Evolutionary conservation across 37 sponge, comb jelly and placozoan genomes (phyloP), one percentile per base, ranked within the genome.

Genomic region (Trichoplax adhaerens): DNA sequence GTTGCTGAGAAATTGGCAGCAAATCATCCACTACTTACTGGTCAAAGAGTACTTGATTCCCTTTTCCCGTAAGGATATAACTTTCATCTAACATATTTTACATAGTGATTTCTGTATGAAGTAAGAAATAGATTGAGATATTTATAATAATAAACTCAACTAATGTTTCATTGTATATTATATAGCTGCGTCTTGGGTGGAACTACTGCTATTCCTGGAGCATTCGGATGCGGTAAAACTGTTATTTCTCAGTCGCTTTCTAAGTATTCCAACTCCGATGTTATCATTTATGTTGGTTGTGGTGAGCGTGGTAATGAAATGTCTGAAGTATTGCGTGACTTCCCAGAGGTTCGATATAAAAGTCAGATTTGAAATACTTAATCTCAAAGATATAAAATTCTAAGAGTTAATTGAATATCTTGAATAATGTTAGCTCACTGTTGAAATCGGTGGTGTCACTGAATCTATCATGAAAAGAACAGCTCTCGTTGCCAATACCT

Each of bases 221-320:
- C 98, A 3, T 96, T 96, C 78, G 98, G 98, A 46, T 96, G 98
- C 83, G 98, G 98, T 1, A 96, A 96, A 81, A 96, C 98, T 58
- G 98, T 96, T 8, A 96, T 96, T 64, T 96, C 98, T 2, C 98
- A 96, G 73, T 76, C 93, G 4, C 80, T 96, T 62, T 96, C 98
- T 57, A 96, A 96, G 79, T 96, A 81, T 80, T 91, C 93, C 62
- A 96, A 96, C 79, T 96, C 98, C 61, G 98, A 96, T 60, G 87
- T 96, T 71, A 96, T 96, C 72, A 79, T 96, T 69, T 96, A 96
- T 58, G 98, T 96, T 52, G 98, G 98, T 10, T 96, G 98, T 83
- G 98, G 98, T 52, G 98, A 96, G 79, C 76, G 98, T 47, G 98
- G 98, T 2, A 96, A 96, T 52, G 98, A 96, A 68, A 96, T 96